phyloP scores from a whole-genome alignment of 2,888 invertebrate genomes.

The Cepaea hortensis region DNA sequence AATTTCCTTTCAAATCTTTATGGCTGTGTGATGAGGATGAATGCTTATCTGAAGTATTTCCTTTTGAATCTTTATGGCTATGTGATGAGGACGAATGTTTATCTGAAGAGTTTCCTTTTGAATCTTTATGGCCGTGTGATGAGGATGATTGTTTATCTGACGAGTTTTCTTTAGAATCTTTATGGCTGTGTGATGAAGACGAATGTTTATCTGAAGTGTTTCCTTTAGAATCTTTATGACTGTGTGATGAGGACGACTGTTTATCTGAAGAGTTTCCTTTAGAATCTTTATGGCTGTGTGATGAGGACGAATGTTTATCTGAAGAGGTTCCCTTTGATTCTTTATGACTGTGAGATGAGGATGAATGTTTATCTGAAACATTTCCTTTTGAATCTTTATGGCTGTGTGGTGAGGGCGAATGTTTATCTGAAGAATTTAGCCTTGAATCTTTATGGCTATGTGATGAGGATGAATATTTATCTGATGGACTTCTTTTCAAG shows the following conservation, averaged over 20 bases:
- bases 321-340: not conserved
- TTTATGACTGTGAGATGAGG: conserved; percentile 7
- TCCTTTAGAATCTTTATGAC: not conserved
- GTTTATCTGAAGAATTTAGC: no score
- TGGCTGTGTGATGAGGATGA: conserved; percentile 22
- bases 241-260: conserved; percentile 11
- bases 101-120: not conserved
- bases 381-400: not conserved
- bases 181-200: conserved; percentile 17
- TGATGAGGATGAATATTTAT: no score
- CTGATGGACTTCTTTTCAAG: not conserved
- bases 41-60: conserved; percentile 4
- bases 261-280: conserved; percentile 8
- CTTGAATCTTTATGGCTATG: not conserved
- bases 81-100: conserved; percentile 22
- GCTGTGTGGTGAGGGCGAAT: no score
- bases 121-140: not conserved
- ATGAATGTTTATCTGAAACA: conserved; percentile 14
- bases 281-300: not conserved
- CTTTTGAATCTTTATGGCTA: not conserved
- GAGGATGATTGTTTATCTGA: no score
- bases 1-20: no score
- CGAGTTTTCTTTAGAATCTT: no score
- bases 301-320: conserved; percentile 24
- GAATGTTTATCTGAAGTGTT: conserved; percentile 8